These are phyloP conservation scores for Lasioglossum lativentre DNA, from an alignment of 2,888 invertebrate genomes.

Conservation along the genomic window DNA sequence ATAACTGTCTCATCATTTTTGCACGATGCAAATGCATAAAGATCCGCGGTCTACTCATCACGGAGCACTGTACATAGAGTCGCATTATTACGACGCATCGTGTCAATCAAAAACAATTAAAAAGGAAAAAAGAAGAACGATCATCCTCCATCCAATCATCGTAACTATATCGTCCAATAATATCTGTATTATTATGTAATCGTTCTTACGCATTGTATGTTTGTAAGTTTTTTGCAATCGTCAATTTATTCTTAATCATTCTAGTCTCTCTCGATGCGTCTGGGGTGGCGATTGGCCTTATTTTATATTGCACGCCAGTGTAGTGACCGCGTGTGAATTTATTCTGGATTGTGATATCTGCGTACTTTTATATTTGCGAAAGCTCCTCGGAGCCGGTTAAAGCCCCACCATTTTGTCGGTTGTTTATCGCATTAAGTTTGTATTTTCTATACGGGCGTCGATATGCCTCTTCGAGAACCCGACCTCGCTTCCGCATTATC, in stretches of 20 bases:
- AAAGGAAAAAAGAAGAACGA: conserved; percentile 1
- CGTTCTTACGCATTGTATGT: conserved; percentile 54
- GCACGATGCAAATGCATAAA: not conserved
- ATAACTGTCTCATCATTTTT: not conserved
- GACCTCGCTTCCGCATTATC: conserved; percentile 33
- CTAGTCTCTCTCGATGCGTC: conserved; percentile 82
- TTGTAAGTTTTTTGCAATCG: conserved; percentile 55
- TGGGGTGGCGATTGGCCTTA: conserved; percentile 76
- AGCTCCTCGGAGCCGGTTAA: conserved; percentile 64
- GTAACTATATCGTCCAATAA: conserved; percentile 45
- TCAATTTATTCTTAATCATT: conserved; percentile 80
- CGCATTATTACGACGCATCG: conserved; percentile 30
- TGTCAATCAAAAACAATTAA: conserved; percentile 27
- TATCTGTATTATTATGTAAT: conserved; percentile 56
- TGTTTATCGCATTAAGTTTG: conserved; percentile 76
- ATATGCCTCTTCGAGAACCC: conserved; percentile 17
- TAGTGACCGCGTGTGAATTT: conserved; percentile 51
- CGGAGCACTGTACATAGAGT: conserved; percentile 50
- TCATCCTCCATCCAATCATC: conserved; percentile 12
- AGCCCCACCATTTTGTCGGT: conserved; percentile 76
- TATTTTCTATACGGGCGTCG: conserved; percentile 47
- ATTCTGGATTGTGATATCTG: conserved; percentile 56
- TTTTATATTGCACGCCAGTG: conserved; percentile 13
- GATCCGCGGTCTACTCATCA: not conserved
- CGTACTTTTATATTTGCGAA: conserved; percentile 29